Evolutionary conservation across 2,888 invertebrate species (phyloP), one percentile per base, ranked within the genome.

Genomic region (Drosophila mimica): DNA sequence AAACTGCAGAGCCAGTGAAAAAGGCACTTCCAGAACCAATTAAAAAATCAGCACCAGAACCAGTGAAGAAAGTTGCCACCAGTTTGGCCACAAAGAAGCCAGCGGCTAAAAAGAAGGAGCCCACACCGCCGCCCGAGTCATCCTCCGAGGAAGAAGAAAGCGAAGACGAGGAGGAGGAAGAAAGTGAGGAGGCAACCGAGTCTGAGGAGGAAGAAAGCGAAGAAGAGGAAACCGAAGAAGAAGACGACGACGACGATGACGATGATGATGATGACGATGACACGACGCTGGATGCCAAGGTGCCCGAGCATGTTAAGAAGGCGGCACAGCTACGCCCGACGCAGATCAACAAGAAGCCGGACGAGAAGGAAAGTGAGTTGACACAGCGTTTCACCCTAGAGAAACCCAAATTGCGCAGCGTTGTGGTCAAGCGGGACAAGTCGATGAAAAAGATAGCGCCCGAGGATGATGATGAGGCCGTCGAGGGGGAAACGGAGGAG

Each of bases 321-420:
- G 88, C 83, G 25, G 67, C 82, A 38, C 82, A 89, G 34, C 67
- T 88, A 61, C 76, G 82, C n/a, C 89, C 89, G 9, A 84, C 91
- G 48, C 80, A 80, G 69, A 82, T 88, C 67, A 91, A 91, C 77
- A 91, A 91, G 76, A 76, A 82, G 38, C 53, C 82, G 72, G 88
- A 85, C 43, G 66, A 69, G 8, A 83, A 84, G 81, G 91, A 91
- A 91, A 92, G 92, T 84, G 92, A 93, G 91, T 92, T 91, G 74
- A 89, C 83, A 86, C 90, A 92, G 60, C 92, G 92, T 83, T 92
- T 93, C 78, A 91, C 92, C 70, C 63, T 90, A 76, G 93, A 92
- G 87, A 92, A 92, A 85, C 93, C 92, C 62, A 92, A 92, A 81
- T 85, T 91, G 69, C 91, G 92, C 46, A 91, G 91, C 64, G 92